A percentile compares a stretch with the other conserved stretches of the same genome.
Conservation (phyloP, 2,888 invertebrate genomes). For the Tetrapedia diversipes region DNA sequence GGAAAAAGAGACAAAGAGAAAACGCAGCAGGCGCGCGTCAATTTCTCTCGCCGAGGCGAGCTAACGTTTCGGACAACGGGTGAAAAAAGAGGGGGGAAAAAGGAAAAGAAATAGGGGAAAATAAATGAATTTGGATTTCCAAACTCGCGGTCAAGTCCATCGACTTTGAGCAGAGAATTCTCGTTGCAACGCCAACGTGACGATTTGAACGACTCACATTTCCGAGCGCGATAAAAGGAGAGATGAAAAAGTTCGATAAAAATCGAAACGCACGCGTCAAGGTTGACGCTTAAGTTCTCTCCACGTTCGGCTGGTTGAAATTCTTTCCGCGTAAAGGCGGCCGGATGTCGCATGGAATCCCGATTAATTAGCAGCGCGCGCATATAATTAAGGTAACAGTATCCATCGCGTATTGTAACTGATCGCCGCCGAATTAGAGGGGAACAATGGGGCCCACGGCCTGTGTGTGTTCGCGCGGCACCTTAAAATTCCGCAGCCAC, state of each 20-base stretch:
- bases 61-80: too few relatives aligned
- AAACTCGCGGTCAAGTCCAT: background rate
- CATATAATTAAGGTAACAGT: constrained; percentile 55
- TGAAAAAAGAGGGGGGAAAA: too few relatives aligned
- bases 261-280: constrained; percentile 18
- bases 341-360: constrained; percentile 60
- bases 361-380: constrained; percentile 54
- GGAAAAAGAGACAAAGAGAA: too few relatives aligned
- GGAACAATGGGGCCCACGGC: constrained; percentile 47
- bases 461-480: background rate
- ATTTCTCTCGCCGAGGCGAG: background rate
- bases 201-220: background rate
- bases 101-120: background rate
- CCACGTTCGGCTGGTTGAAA: constrained; percentile 29
- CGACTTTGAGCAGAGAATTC: background rate
- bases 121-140: constrained; percentile 19
- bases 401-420: constrained; percentile 32
- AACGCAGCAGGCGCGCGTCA: background rate
- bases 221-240: background rate
- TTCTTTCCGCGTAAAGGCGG: constrained; percentile 50
- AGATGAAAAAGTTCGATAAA: constrained; percentile 30
- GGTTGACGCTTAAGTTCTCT: constrained; percentile 26
- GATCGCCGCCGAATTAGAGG: constrained; percentile 44
- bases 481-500: constrained; percentile 61
- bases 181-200: too few relatives aligned